Base-by-base conservation (phyloP, 2,113 vertebrate species). In the Antechinus flavipes region DNA sequence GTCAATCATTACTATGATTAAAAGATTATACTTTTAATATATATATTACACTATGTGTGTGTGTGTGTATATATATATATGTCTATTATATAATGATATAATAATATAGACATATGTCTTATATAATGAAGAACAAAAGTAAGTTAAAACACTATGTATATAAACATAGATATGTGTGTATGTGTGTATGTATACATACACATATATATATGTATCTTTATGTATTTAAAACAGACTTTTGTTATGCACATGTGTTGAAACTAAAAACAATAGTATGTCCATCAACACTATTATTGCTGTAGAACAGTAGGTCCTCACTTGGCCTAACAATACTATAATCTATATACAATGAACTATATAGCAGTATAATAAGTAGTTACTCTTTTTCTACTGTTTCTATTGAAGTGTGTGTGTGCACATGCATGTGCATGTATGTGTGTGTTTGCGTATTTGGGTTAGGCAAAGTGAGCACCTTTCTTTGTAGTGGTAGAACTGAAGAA, bases 181-280 rank as follows among this genome's bases (percentile, higher is more conserved):
- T 42, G 42, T 42, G 42, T 42, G 42, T 90, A 6, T 94, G 94
- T 68, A 56, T 55, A 54, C 90, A 19, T 42, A 52, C 47, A 90
- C 27, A n/a, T 61, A 52, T 92, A 26, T 2, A 27, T 94, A 76
- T 91, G 47, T 92, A 24, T 90, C 56, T 94, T 3, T 95, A 76
- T 91, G 53, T 92, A 24, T 90, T 68, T 94, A 6, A 5, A 92
- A 96, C 16, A n/a, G 61, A 14, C 8, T 91, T 93, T 95, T 91
- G 7, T 90, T 89, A 22, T 42, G 68, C 55, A 61, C 93, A 46
- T 94, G 53, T 54, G 90, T 97, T 46, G 56, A 9, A 95, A 30
- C 53, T 46, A 47, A 23, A 42, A 68, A 0, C n/a, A 46, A 47
- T 89, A 25, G 19, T 49, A 49, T 94, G 46, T 35, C 58, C 2